Evolutionary conservation across 2,113 vertebrate genomes (phyloP).

Genomic region (Condylura cristata): DNA sequence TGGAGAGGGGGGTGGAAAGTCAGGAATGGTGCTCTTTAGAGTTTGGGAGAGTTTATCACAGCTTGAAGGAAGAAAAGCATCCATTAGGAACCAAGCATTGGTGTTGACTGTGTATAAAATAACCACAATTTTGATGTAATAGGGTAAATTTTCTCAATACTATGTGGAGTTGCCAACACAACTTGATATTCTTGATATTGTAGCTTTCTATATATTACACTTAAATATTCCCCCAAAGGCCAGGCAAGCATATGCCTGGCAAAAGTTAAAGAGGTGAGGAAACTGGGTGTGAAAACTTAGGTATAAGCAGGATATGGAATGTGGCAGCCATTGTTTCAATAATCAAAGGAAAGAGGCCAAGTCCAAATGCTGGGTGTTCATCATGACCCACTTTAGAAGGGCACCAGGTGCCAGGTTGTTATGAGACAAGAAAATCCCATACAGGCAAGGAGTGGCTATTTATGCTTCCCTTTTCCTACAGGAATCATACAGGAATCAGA

Average conservation of each 20-base stretch:
- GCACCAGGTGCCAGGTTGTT: conserved; percentile 3
- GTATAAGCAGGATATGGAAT: not conserved
- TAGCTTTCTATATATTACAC: conserved; percentile 31
- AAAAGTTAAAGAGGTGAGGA: conserved; percentile 37
- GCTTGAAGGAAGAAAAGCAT: conserved; percentile 80
- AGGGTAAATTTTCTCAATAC: conserved; percentile 76
- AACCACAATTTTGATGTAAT: conserved; percentile 79
- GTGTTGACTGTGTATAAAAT: conserved; percentile 80
- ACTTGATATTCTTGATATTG: conserved; percentile 41
- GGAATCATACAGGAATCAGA: conserved; percentile 71
- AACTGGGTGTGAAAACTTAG: conserved; percentile 38
- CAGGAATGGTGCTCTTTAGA: conserved; percentile 65
- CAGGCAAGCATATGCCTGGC: not conserved
- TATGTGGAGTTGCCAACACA: conserved; percentile 61
- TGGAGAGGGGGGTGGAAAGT: not conserved
- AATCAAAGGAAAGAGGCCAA: fast-evolving
- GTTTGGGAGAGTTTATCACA: conserved; percentile 76
- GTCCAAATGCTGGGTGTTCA: conserved; percentile 32
- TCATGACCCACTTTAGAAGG: conserved; percentile 43
- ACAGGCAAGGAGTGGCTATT: conserved; percentile 57
- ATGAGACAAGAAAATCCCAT: conserved; percentile 58
- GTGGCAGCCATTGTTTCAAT: not conserved
- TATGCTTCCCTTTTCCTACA: conserved; percentile 68
- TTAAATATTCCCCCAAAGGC: not conserved
- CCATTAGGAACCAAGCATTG: conserved; percentile 78